A percentile compares a stretch with the other conserved stretches of the same genome.
phyloP scores from a whole-genome alignment of 2,113 vertebrate genomes.

The Perca fluviatilis region DNA sequence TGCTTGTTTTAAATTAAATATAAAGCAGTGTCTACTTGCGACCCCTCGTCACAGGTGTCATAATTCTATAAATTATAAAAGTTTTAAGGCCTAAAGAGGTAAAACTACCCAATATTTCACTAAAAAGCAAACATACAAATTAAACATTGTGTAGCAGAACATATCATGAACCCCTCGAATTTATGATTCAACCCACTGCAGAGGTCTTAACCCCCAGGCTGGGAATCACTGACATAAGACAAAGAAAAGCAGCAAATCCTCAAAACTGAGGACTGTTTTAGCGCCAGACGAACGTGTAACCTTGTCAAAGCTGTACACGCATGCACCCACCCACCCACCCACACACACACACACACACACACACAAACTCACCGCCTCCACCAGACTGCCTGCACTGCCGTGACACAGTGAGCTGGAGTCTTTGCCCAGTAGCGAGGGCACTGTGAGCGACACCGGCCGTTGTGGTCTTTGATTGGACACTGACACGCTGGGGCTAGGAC shows the following conservation, averaged over 20 bases:
- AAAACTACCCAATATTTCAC: not conserved
- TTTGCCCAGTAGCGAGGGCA: conserved; percentile 86
- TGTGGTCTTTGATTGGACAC: conserved; percentile 79
- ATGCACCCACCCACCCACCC: not conserved
- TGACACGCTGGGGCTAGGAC: conserved; percentile 59
- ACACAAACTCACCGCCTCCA: conserved; percentile 92
- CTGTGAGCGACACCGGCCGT: conserved; percentile 92
- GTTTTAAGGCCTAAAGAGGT: not conserved
- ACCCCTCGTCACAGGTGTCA: not conserved
- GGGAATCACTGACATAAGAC: not conserved
- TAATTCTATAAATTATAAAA: not conserved
- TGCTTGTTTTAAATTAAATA: not conserved
- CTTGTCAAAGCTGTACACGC: not conserved
- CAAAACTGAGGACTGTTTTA: not conserved
- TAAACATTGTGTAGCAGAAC: not conserved
- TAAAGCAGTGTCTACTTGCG: not conserved
- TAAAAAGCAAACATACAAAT: not conserved
- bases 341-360: not conserved
- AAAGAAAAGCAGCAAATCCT: not conserved
- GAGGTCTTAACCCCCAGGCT: not conserved
- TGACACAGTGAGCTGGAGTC: conserved; percentile 88
- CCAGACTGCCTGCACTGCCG: conserved; percentile 96
- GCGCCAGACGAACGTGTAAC: not conserved
- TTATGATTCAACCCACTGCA: not conserved
- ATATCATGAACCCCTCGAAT: not conserved